Base-by-base conservation (phyloP, 30 jellyfish, hydroid and myxozoan species). In the Nemopilema nomurai region DNA sequence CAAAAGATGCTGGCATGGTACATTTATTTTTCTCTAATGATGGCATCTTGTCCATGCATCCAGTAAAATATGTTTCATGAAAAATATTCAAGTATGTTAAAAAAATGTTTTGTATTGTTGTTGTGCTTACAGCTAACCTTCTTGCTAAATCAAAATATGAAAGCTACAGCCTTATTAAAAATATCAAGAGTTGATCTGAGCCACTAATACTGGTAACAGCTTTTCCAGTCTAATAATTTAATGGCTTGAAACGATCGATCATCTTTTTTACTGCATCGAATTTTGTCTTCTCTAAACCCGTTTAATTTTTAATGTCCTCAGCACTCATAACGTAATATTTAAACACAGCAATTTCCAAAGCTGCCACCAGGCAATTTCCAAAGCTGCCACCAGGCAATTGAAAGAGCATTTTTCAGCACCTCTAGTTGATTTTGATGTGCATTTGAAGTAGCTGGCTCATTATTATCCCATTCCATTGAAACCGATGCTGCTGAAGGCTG, bases 1-100 rank as follows among this genome's bases (percentile, higher is more conserved):
- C 77, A 77, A 77, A 77, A 18, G 88, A 62, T 71, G 25, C 82
- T 24, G 82, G 82, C 82, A 71, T 28, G 82, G 67, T 49, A 41
- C 64, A 28, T 41, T 30, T 30, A 24, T 22, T 71, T 32, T 71
- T 18, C 65, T 71, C 77, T 67, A 67, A 67, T 20, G 83, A 73
- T 73, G 83, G 69, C 69, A 73, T 31, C 70, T 28, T 17, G 30
- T 73, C 69, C 83, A 73, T 73, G 30, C 30, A 32, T 21, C 67
- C 33, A 17, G 70, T 28, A 73, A 67, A 26, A 41, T 9, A 25
- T 20, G 32, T 67, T 73, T 73, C 83, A 73, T 29, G 83, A 29
- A 73, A 32, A 16, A 33, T 27, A 73, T 73, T 52, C 69, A 73
- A 49, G 31, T 73, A 73, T 73, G 83, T 73, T 50, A 73, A 50